Percentiles rank a stretch among this genome's conserved stretches.
phyloP scores from a whole-genome alignment of 2,888 invertebrate species.

The Phlogophora meticulosa region DNA sequence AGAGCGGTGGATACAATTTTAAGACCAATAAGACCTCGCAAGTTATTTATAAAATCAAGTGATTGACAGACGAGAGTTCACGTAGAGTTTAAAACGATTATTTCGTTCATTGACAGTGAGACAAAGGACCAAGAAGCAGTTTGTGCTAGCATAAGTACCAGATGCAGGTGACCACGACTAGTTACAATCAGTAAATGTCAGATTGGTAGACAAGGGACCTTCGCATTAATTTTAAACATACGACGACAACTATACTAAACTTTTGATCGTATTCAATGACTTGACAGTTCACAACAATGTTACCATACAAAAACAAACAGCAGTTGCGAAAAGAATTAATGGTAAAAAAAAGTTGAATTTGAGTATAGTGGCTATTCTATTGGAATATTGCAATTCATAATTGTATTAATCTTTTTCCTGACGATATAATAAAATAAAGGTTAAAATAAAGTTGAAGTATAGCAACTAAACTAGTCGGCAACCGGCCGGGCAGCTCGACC shows the following conservation, averaged over 20 bases:
- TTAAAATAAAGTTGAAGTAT: not conserved
- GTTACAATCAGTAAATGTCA: slow-evolving; percentile 60
- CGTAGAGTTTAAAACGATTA: slow-evolving; percentile 38
- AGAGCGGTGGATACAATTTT: slow-evolving; percentile 14
- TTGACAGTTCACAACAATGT: too few relatives aligned
- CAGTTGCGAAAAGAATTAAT: too few relatives aligned
- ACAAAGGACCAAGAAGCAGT: slow-evolving; percentile 49
- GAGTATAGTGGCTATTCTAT: too few relatives aligned
- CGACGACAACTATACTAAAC: slow-evolving; percentile 1
- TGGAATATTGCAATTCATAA: too few relatives aligned
- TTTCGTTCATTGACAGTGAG: slow-evolving; percentile 28
- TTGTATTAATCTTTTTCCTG: too few relatives aligned
- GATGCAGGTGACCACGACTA: slow-evolving; percentile 44
- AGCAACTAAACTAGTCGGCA: slow-evolving; percentile 39
- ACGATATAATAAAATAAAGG: too few relatives aligned
- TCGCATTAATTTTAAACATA: slow-evolving; percentile 54
- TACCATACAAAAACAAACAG: too few relatives aligned
- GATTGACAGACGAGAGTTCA: slow-evolving; percentile 37
- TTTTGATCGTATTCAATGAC: too few relatives aligned
- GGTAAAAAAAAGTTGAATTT: too few relatives aligned
- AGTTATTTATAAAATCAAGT: slow-evolving; percentile 25
- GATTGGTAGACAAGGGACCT: slow-evolving; percentile 60
- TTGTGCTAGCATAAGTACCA: slow-evolving; percentile 37
- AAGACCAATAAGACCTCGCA: slow-evolving; percentile 5
- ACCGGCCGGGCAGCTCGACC: slow-evolving; percentile 22